Conservation (phyloP, 2,888 invertebrate species). For the Nomada fucata region DNA sequence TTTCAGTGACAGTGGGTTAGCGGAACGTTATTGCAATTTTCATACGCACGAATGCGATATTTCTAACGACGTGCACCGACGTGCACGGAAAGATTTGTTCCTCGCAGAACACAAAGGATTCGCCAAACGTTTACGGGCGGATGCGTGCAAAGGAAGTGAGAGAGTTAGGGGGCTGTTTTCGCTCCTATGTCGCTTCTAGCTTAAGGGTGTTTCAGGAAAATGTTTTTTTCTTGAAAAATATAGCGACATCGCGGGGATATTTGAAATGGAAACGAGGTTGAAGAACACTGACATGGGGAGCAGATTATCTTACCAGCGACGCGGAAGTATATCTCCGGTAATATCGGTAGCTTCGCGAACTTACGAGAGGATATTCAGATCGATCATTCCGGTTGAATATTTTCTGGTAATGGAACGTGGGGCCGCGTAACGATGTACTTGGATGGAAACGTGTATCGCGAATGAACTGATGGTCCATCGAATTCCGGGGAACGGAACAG, state of each 20-base stretch:
- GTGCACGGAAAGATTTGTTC: no score
- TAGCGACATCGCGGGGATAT: neutral
- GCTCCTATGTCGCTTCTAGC: neutral
- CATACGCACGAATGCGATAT: no score
- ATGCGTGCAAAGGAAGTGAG: no score
- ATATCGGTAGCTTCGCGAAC: slow-evolving; percentile 33
- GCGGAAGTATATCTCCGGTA: slow-evolving; percentile 40
- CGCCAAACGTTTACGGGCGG: no score
- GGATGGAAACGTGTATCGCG: slow-evolving; percentile 15
- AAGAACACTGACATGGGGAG: slow-evolving; percentile 34
- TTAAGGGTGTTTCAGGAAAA: neutral
- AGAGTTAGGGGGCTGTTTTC: neutral
- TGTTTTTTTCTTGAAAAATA: neutral
- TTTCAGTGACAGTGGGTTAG: no score
- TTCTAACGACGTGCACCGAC: no score
- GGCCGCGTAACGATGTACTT: slow-evolving; percentile 45
- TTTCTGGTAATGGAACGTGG: slow-evolving; percentile 53
- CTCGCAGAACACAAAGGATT: no score
- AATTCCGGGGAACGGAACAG: neutral
- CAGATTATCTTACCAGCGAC: slow-evolving; percentile 46
- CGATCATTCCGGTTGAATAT: slow-evolving; percentile 55
- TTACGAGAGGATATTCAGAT: slow-evolving; percentile 51
- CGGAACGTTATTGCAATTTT: no score
- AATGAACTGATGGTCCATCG: slow-evolving; percentile 21
- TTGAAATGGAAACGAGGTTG: slow-evolving; percentile 16